Evolutionary conservation across 1,140 invertebrate species (phyloP).

Genomic region (Lepidotrigona ventralis): DNA sequence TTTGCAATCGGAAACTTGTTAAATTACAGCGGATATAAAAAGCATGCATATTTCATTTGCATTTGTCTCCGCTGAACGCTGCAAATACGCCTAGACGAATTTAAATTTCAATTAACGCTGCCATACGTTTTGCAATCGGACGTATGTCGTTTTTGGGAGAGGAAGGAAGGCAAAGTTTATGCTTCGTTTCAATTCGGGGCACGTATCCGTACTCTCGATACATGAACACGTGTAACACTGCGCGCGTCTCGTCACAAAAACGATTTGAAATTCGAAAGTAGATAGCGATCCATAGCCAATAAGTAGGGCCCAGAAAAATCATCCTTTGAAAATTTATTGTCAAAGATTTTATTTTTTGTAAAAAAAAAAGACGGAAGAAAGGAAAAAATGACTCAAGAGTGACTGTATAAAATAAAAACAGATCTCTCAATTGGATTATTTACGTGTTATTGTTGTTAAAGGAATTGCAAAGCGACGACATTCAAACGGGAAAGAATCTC

Average conservation of each 20-base stretch:
- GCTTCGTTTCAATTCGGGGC: conserved; percentile 26
- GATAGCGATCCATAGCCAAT: neutral
- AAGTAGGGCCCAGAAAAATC: too few relatives aligned
- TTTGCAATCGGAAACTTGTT: conserved; percentile 23
- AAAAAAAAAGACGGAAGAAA: too few relatives aligned
- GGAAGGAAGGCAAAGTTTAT: conserved; percentile 5
- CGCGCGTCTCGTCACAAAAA: neutral
- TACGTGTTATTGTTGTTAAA: neutral
- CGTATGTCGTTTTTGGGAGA: neutral
- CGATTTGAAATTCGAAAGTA: neutral
- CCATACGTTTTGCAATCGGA: conserved; percentile 32
- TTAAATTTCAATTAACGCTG: conserved; percentile 47
- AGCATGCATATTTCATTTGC: conserved; percentile 26
- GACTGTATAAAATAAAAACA: too few relatives aligned
- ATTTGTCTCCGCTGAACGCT: neutral
- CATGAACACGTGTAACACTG: neutral
- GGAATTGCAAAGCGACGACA: neutral
- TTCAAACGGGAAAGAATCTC: neutral
- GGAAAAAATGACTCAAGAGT: too few relatives aligned
- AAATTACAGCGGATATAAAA: conserved; percentile 27
- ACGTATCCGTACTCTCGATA: neutral
- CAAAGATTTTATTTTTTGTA: too few relatives aligned
- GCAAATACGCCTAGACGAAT: conserved; percentile 18
- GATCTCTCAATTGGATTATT: neutral
- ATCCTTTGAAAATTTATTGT: too few relatives aligned